Percentiles rank a stretch among this genome's conserved stretches.
Evolutionary conservation across 2,797 vertebrate genomes (phyloP).

Genomic region (Esox lucius): DNA sequence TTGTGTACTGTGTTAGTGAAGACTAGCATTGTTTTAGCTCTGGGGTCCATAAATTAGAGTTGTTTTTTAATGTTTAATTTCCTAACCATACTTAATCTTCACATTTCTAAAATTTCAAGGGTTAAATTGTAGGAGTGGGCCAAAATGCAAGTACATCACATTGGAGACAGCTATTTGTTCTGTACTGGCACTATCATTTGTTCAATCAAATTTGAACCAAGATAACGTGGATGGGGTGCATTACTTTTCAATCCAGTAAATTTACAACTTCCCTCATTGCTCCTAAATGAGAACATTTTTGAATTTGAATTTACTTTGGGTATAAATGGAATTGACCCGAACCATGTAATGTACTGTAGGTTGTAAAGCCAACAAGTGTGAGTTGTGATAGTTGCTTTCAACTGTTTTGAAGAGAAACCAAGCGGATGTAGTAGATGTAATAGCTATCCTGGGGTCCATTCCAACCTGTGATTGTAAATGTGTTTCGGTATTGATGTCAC

Average conservation of each 20-base stretch:
- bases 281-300: neutral
- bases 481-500: constrained; percentile 50
- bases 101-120: constrained; percentile 59
- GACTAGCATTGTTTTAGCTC: constrained; percentile 1
- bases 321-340: neutral
- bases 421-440: constrained; percentile 35
- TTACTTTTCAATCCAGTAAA: neutral
- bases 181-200: constrained; percentile 56
- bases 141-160: constrained; percentile 68
- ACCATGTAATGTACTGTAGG: constrained; percentile 49
- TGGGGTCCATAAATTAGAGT: neutral
- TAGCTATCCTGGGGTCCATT: constrained; percentile 64
- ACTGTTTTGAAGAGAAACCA: constrained; percentile 34
- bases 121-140: constrained; percentile 72
- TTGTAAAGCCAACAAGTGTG: constrained; percentile 46
- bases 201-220: constrained; percentile 43
- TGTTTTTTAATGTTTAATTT: neutral
- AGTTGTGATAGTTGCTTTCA: constrained; percentile 61
- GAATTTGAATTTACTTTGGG: neutral
- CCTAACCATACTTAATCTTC: constrained; percentile 3
- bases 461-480: constrained; percentile 42
- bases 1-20: neutral
- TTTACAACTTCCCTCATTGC: neutral
- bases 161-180: constrained; percentile 71
- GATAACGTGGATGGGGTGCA: neutral